Percentiles rank a stretch among this genome's conserved stretches.
phyloP scores from a whole-genome alignment of 2,113 vertebrate genomes.

The Chionomys nivalis region DNA sequence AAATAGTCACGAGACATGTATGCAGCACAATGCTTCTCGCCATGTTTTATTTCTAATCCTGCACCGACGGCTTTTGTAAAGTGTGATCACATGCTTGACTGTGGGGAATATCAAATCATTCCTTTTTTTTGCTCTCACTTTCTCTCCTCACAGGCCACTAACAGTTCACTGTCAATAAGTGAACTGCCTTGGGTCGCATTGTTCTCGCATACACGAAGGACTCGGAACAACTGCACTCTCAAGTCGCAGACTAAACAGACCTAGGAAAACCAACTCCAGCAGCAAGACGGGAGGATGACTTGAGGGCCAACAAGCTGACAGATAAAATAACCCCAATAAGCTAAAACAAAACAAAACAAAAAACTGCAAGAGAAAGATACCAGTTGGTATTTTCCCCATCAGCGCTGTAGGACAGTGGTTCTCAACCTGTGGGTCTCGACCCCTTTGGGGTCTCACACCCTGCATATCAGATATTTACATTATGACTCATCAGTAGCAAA shows the following conservation, averaged over 20 bases:
- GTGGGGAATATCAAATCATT: not conserved
- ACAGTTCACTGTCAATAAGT: not conserved
- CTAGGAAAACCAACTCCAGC: not conserved
- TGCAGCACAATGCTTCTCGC: slow-evolving; percentile 68
- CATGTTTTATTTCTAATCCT: slow-evolving; percentile 26
- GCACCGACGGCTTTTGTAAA: not conserved
- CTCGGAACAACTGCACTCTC: not conserved
- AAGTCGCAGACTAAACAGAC: slow-evolving; percentile 15
- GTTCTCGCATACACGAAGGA: not conserved
- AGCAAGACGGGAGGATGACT: slow-evolving; percentile 57
- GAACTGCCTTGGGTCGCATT: slow-evolving; percentile 56
- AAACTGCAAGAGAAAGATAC: slow-evolving; percentile 5
- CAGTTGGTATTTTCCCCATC: not conserved
- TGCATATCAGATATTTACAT: not conserved
- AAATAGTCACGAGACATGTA: slow-evolving; percentile 16
- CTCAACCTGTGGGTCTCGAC: not conserved
- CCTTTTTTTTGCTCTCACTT: not conserved
- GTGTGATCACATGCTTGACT: slow-evolving; percentile 10
- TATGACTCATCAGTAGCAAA: not conserved
- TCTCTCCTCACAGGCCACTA: not conserved
- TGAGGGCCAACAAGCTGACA: slow-evolving; percentile 52
- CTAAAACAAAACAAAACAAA: slow-evolving; percentile 33
- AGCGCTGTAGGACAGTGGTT: not conserved
- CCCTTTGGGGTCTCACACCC: not conserved
- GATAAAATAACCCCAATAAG: slow-evolving; percentile 35